Evolutionary conservation across 2,113 vertebrate species (phyloP).

Genomic region (Alligator mississippiensis): DNA sequence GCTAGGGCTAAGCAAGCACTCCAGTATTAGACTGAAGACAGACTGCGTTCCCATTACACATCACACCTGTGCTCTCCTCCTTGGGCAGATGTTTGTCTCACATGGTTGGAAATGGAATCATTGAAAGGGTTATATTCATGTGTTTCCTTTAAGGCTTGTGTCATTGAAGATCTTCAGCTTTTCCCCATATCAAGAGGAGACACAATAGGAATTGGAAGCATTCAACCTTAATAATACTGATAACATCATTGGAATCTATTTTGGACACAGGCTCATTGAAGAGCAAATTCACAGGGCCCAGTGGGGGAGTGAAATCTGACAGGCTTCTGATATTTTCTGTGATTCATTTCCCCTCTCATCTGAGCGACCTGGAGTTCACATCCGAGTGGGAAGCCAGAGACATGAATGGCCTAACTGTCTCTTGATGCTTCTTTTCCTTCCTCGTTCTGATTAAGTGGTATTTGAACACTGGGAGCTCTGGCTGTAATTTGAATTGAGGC

Average conservation of each 20-base stretch:
- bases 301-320: background rate
- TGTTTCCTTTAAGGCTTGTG: background rate
- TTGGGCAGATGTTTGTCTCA: background rate
- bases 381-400: background rate
- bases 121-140: rapidly evolving
- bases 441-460: background rate
- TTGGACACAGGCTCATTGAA: background rate
- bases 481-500: background rate
- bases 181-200: background rate
- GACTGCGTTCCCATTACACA: background rate
- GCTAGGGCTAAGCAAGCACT: background rate
- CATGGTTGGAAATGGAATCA: background rate
- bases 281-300: background rate
- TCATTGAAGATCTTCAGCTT: background rate
- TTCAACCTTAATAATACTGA: background rate
- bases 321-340: background rate
- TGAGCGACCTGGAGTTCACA: background rate
- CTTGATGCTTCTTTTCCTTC: background rate
- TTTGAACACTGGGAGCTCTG: background rate
- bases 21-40: background rate
- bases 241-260: background rate
- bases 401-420: background rate
- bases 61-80: background rate
- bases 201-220: conserved; percentile 4
- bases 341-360: background rate